Conservation (phyloP, 1,140 invertebrate genomes). For the Pseudachorutes palmiensis region DNA sequence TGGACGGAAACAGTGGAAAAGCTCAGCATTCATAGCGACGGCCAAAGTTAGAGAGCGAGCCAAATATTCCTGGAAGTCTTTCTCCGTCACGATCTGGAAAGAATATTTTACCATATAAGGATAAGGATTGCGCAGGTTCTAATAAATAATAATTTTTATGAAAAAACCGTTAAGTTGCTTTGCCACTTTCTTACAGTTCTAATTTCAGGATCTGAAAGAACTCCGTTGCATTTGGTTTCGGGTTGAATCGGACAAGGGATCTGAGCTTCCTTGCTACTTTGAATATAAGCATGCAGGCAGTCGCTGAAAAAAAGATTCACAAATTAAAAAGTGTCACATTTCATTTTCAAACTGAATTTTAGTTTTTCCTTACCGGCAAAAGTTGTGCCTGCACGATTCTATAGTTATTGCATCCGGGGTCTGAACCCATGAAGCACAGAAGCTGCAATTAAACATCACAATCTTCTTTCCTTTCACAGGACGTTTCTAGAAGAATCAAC, state of each 20-base stretch:
- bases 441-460: too few relatives aligned
- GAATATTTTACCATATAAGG: neutral
- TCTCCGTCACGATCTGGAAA: neutral
- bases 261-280: neutral
- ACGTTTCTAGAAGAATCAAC: too few relatives aligned
- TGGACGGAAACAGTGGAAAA: neutral
- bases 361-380: too few relatives aligned
- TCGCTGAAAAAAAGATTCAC: constrained; percentile 1
- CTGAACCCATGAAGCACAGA: too few relatives aligned
- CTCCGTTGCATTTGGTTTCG: neutral
- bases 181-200: neutral
- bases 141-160: neutral
- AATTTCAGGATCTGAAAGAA: constrained; percentile 5
- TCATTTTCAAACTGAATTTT: too few relatives aligned
- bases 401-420: too few relatives aligned
- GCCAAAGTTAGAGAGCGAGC: neutral
- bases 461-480: too few relatives aligned
- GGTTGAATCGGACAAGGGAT: neutral
- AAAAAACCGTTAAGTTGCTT: neutral
- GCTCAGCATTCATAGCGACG: neutral
- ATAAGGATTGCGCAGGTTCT: neutral
- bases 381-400: too few relatives aligned
- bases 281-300: neutral
- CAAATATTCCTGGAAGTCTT: constrained; percentile 1
- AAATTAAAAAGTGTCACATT: too few relatives aligned